These are phyloP conservation scores for Champsocephalus esox DNA, from an alignment of 2,797 vertebrate species.

Conservation along the genomic window DNA sequence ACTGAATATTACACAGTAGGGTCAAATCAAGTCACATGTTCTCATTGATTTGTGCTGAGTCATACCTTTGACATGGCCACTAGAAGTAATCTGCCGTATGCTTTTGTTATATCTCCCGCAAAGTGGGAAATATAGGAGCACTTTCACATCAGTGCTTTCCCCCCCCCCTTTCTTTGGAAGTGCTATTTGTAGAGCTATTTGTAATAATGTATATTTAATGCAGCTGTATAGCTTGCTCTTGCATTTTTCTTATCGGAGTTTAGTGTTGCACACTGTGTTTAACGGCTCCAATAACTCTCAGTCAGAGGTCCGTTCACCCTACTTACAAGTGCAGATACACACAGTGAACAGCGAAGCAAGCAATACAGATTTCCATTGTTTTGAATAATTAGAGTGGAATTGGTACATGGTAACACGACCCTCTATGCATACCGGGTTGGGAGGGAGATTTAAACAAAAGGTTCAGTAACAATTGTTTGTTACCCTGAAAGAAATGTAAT, in stretches of 20 bases:
- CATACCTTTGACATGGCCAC: background rate
- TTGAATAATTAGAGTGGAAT: background rate
- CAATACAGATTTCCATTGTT: background rate
- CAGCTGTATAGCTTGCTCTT: conserved; percentile 30
- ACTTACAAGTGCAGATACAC: background rate
- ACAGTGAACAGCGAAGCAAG: background rate
- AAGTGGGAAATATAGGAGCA: conserved; percentile 37
- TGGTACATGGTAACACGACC: background rate
- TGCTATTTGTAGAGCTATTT: conserved; percentile 43
- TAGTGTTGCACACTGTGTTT: conserved; percentile 24
- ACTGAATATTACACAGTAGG: background rate
- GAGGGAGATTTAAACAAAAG: too few relatives aligned
- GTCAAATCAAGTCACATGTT: background rate
- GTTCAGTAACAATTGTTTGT: too few relatives aligned
- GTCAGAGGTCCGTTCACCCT: conserved; percentile 14
- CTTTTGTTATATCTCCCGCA: conserved; percentile 20
- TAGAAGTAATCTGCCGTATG: conserved; percentile 11
- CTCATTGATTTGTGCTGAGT: background rate
- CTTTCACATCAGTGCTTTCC: background rate
- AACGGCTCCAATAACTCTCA: conserved; percentile 43
- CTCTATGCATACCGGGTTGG: background rate
- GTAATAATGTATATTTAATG: conserved; percentile 61
- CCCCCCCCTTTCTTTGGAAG: background rate
- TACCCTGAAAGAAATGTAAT: too few relatives aligned
- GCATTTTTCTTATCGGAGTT: conserved; percentile 20